Base-by-base conservation (phyloP, 2,113 vertebrate genomes). In the Gymnocephalus cernua region DNA sequence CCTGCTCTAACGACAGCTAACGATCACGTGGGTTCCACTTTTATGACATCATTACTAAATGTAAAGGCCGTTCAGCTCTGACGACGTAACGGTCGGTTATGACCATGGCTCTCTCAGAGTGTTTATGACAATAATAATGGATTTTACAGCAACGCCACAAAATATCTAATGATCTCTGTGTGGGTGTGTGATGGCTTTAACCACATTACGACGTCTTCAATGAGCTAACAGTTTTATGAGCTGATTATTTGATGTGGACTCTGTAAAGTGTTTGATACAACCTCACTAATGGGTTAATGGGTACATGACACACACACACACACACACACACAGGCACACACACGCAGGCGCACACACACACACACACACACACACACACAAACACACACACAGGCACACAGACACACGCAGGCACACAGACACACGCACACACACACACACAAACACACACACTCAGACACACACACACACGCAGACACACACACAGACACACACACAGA, bases 151-250 rank as follows among this genome's bases (percentile, higher is more conserved):
- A 38, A 38, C 9, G 8, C 38, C 38, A 38, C 38, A 38, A 48
- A 56, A 29, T 21, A 23, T 23, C 14, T 56, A 25, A 32, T 11
- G 18, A 25, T 48, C 23, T 69, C 1, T 18, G 54, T 56, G 45
- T 58, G 65, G 54, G 29, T 10, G 29, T 35, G 57, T 19, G 57
- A 72, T 25, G 35, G 25, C 66, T 67, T 69, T 38, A 72, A 73
- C 50, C 38, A 27, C 84, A 64, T 82, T 65, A 65, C 32, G 41
- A 82, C 18, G 13, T 56, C 59, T 45, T 35, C 45, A 69, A 78
- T 38, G 70, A 69, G 58, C 57, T 54, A 38, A 79, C 53, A 62
- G 80, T 71, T 32, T 86, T 71, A 79, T 35, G 19, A 67, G 57
- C 65, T 65, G 45, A 61, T 74, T 68, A 74, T 78, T 63, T 69